Conservation (phyloP, 2,797 vertebrate species). For the Protosalanx chinensis region DNA sequence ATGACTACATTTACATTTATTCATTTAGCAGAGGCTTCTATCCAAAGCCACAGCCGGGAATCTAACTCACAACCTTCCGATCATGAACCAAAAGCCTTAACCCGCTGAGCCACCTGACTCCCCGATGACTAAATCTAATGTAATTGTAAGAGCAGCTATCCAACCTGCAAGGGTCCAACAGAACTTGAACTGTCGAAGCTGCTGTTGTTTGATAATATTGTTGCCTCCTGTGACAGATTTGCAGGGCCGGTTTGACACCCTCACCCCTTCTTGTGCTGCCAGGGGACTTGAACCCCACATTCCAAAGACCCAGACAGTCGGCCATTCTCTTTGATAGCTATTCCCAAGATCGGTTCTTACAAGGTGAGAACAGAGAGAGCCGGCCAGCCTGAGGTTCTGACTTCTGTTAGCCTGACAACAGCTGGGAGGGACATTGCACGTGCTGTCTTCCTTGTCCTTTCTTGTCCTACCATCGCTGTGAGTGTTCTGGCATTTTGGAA, state of each 20-base stretch:
- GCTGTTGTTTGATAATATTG: background rate
- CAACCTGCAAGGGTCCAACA: background rate
- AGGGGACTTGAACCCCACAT: background rate
- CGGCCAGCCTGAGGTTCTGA: conserved; percentile 3
- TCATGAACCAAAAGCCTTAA: too few species aligned
- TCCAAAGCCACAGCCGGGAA: too few species aligned
- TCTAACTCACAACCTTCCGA: too few species aligned
- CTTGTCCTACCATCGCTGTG: background rate
- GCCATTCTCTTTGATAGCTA: conserved; percentile 11
- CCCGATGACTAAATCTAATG: too few species aligned
- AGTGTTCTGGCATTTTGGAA: background rate
- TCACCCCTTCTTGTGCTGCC: background rate
- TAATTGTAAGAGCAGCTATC: background rate
- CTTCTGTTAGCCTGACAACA: conserved; percentile 12
- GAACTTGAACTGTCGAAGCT: background rate
- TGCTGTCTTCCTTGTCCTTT: background rate
- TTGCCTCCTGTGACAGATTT: conserved; percentile 1
- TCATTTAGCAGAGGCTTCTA: too few species aligned
- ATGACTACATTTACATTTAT: too few species aligned
- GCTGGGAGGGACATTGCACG: background rate
- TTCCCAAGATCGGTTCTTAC: background rate
- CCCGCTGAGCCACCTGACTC: too few species aligned
- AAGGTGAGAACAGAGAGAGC: conserved; percentile 17
- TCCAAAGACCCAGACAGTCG: background rate
- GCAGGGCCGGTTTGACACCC: background rate